Percentiles rank a stretch among this genome's conserved stretches.
Conservation (phyloP, 1,140 invertebrate genomes). For the Atta cephalotes region DNA sequence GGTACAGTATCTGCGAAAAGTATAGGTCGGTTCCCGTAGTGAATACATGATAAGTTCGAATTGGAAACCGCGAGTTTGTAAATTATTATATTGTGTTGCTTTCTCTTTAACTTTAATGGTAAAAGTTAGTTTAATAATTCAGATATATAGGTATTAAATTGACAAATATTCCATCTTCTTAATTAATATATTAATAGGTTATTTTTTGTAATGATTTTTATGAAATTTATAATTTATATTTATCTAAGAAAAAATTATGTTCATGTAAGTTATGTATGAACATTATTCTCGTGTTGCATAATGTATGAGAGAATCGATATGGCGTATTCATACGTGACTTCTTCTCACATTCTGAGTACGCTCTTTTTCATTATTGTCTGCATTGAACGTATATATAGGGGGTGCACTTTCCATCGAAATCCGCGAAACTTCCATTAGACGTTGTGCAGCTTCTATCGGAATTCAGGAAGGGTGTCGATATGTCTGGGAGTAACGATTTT, state of each 20-base stretch:
- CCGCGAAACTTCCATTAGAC: conserved; percentile 74
- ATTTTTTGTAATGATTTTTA: neutral
- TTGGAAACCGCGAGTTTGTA: neutral
- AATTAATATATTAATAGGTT: neutral
- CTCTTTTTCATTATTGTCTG: conserved; percentile 68
- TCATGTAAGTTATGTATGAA: conserved; percentile 3
- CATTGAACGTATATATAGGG: conserved; percentile 62
- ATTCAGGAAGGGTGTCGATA: conserved; percentile 77
- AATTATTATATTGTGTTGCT: neutral
- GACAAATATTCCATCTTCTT: neutral
- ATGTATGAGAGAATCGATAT: conserved; percentile 37
- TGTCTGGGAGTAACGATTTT: conserved; percentile 73
- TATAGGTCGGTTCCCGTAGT: neutral
- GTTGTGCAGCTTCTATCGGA: conserved; percentile 70
- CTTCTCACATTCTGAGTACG: conserved; percentile 29
- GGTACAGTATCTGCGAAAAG: conserved; percentile 34
- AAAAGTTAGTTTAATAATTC: conserved; percentile 8
- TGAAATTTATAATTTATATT: neutral
- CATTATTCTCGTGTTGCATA: conserved; percentile 28
- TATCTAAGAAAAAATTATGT: neutral
- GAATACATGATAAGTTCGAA: conserved; percentile 18
- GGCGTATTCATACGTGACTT: conserved; percentile 43
- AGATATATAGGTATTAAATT: neutral
- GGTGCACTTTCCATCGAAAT: conserved; percentile 68
- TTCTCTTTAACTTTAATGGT: neutral